phyloP scores from a whole-genome alignment of 1,140 invertebrate genomes.

The Pseudomyrmex gracilis region DNA sequence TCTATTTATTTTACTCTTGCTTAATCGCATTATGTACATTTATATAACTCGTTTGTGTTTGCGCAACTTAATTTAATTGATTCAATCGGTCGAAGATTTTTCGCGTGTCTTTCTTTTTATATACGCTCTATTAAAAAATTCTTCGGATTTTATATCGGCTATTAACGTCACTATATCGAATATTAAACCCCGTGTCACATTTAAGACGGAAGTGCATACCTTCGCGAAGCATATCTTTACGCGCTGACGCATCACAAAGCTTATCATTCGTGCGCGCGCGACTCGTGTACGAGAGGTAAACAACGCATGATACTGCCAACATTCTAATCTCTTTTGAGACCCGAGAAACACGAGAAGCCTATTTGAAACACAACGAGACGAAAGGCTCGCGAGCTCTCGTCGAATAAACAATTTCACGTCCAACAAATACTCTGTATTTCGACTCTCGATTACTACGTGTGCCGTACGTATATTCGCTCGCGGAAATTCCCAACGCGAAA shows the following conservation, averaged over 20 bases:
- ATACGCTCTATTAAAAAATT: not conserved
- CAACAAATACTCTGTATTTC: constrained; percentile 33
- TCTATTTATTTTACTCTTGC: not conserved
- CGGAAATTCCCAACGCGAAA: constrained; percentile 58
- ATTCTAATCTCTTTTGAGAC: not conserved
- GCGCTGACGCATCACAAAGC: constrained; percentile 1
- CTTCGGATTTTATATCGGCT: not conserved
- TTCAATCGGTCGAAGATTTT: too few species aligned
- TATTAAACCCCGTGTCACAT: not conserved
- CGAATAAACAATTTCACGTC: constrained; percentile 50
- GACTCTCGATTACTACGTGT: not conserved
- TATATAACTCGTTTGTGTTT: not conserved
- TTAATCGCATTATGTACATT: not conserved
- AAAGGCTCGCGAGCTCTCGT: not conserved
- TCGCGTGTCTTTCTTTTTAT: too few species aligned
- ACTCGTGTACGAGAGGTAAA: not conserved
- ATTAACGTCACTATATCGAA: not conserved
- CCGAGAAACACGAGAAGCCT: not conserved
- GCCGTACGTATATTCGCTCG: constrained; percentile 3
- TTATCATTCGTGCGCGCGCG: not conserved
- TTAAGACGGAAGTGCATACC: not conserved
- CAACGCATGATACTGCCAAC: not conserved
- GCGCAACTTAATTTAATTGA: not conserved
- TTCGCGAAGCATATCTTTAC: not conserved
- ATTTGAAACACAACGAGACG: not conserved